phyloP scores from a whole-genome alignment of 2,888 invertebrate genomes.

The Lumbricus terrestris region DNA sequence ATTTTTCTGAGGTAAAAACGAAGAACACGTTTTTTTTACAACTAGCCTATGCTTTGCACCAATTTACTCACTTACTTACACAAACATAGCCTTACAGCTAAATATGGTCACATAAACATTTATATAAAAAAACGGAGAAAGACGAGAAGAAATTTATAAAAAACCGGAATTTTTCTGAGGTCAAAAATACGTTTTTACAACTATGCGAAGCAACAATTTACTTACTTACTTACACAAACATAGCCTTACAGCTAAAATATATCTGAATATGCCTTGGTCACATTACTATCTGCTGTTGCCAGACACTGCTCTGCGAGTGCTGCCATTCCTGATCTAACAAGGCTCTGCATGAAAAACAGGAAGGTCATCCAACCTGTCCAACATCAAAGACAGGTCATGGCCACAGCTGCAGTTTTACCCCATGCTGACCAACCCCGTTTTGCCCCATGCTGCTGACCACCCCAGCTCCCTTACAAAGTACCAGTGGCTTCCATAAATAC shows the following conservation, averaged over 20 bases:
- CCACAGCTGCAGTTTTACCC: neutral
- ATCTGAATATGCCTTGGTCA: neutral
- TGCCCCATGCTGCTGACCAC: neutral
- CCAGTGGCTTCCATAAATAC: neutral
- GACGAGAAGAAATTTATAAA: too few relatives aligned
- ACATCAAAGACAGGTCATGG: neutral
- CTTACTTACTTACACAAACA: too few relatives aligned
- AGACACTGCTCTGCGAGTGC: neutral
- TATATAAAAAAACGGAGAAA: too few relatives aligned
- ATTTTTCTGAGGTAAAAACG: too few relatives aligned
- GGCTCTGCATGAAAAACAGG: neutral
- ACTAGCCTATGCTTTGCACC: too few relatives aligned
- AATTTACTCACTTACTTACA: too few relatives aligned
- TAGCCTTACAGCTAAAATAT: neutral
- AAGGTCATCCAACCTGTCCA: neutral
- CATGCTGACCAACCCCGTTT: too few relatives aligned
- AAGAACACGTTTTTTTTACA: too few relatives aligned
- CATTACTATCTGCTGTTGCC: neutral
- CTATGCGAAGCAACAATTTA: too few relatives aligned
- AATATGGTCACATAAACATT: too few relatives aligned
- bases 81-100: neutral
- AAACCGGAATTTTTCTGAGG: too few relatives aligned
- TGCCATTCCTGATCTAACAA: neutral
- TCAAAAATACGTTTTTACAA: neutral
- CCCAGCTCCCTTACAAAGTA: neutral